Evolutionary conservation across 1,140 invertebrate genomes (phyloP), one percentile per base, ranked within the genome.

Genomic region (Spodoptera litura): DNA sequence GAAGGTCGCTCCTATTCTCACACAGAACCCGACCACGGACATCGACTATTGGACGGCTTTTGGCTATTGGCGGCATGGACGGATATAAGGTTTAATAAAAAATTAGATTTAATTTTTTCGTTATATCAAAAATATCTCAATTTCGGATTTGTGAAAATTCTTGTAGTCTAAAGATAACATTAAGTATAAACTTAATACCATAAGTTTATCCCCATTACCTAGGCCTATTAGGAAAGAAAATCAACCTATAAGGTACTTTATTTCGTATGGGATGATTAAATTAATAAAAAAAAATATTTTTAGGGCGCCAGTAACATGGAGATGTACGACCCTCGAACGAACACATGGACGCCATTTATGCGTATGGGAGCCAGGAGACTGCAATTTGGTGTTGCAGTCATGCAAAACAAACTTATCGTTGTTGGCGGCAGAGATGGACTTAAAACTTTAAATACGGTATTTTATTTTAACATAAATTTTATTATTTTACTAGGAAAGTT

Each of bases 361-460:
- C 96, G 97, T 80, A 98, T 99, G 97, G 97, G 96, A 80, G 97
- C 97, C 1, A 95, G 97, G 53, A 94, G 98, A 31, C 93, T 99
- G 31, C 98, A 99, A 92, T 99, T 99, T 95, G 98, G 98, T 4
- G 98, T 98, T 8, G 98, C 97, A 55, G 96, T 99, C 8, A 96
- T 99, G 85, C 97, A 98, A 80, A 97, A 97, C 70, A 98, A 98
- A 91, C 94, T 98, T 10, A 96, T 97, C 66, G 89, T 96, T 25
- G 98, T 98, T 12, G 98, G 98, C 27, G 98, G 98, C 9, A 95
- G 98, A 75, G 98, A 99, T 94, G 98, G 98, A n/a, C 95, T 99
- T 4, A 99, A 99, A 94, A 99, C 98, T 5, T 94, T 99, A 2
- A 98, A 98, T 85, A 97, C 97, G 4, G 98, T 96, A 79, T 75